Conservation (phyloP, 2,113 vertebrate genomes). For the Brienomyrus longianalis region DNA sequence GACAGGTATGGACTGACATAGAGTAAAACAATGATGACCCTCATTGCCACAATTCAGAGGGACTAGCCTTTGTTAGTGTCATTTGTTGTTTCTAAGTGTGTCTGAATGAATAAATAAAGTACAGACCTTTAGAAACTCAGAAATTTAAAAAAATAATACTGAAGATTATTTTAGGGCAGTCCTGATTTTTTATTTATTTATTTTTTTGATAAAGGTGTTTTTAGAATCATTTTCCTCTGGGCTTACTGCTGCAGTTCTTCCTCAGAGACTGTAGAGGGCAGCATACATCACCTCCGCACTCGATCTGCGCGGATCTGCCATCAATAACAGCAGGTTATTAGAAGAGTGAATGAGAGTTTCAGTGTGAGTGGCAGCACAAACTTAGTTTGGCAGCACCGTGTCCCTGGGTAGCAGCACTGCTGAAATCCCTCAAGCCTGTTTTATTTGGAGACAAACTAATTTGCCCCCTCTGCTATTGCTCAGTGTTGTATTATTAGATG, state of each 20-base stretch:
- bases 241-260: constrained; percentile 4
- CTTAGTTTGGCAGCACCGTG: constrained; percentile 13
- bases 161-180: neutral
- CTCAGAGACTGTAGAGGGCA: constrained; percentile 17
- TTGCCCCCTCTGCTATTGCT: neutral
- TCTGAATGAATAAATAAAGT: neutral
- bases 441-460: constrained; percentile 17
- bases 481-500: constrained; percentile 2
- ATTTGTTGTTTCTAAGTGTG: neutral
- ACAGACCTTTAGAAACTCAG: neutral
- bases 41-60: neutral
- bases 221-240: neutral
- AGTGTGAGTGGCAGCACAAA: constrained; percentile 10
- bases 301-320: neutral
- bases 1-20: neutral
- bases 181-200: neutral
- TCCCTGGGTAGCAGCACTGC: constrained; percentile 10
- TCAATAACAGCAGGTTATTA: constrained; percentile 16
- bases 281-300: neutral
- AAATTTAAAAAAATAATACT: neutral
- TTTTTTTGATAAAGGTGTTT: neutral
- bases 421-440: constrained; percentile 21
- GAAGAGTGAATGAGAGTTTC: constrained; percentile 8
- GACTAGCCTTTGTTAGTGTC: neutral
- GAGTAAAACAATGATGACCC: neutral